A percentile compares a stretch with the other conserved stretches of the same genome.
Conservation (phyloP, 2,797 vertebrate genomes). For the Acrossocheilus wenchowensis region DNA sequence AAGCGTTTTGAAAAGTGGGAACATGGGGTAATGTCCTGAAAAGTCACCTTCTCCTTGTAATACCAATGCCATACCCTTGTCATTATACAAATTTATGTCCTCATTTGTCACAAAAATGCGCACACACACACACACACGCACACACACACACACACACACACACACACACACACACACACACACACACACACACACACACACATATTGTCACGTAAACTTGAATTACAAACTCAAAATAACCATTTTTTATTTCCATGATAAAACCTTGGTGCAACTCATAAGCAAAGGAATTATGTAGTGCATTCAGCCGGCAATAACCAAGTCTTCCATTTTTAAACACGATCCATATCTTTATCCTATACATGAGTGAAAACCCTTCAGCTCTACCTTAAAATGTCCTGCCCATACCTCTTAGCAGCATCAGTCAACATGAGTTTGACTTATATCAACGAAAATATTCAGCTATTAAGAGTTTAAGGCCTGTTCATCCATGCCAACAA, state of each 20-base stretch:
- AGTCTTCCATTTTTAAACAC: neutral
- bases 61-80: too few species aligned
- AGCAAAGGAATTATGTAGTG: neutral
- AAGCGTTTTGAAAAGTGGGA: too few species aligned
- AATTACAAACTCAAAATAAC: neutral
- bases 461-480: constrained; percentile 15
- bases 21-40: too few species aligned
- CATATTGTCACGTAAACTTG: neutral
- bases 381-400: constrained; percentile 10
- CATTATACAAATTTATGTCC: too few species aligned
- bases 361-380: neutral
- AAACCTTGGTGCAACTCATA: neutral
- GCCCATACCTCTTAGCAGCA: constrained; percentile 5
- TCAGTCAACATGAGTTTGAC: constrained; percentile 34
- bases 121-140: too few species aligned
- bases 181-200: too few species aligned
- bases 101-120: too few species aligned
- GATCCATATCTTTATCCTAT: neutral
- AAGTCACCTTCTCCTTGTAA: too few species aligned
- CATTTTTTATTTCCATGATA: neutral
- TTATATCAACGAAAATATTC: neutral
- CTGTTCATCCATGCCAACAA: constrained; percentile 10
- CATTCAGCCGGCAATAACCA: neutral
- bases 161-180: too few species aligned
- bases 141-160: too few species aligned